Conservation (phyloP, 2,797 vertebrate genomes). For the Gymnoscopelus braueri region DNA sequence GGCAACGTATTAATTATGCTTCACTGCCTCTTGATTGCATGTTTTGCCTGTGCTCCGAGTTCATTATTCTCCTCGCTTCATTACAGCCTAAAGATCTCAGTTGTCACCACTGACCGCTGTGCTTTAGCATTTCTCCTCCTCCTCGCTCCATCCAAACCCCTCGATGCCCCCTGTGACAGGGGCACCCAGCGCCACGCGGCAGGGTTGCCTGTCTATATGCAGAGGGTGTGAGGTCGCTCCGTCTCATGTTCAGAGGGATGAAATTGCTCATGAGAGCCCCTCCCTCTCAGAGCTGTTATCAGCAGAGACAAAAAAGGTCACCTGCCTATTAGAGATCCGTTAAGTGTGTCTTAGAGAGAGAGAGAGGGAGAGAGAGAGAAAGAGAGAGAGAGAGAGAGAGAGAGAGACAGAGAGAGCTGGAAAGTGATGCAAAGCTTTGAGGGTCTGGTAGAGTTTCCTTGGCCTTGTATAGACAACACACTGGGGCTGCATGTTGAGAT, state of each 20-base stretch:
- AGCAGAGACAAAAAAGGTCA: conserved; percentile 52
- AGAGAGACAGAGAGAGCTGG: neutral
- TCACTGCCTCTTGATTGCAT: conserved; percentile 36
- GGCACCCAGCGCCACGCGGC: conserved; percentile 41
- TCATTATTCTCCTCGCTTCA: conserved; percentile 77
- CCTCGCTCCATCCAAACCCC: neutral
- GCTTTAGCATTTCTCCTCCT: conserved; percentile 36
- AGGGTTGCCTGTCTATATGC: conserved; percentile 22
- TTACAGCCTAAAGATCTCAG: conserved; percentile 76
- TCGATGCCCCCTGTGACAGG: conserved; percentile 31
- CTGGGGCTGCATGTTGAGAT: conserved; percentile 60
- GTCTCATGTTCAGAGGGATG: conserved; percentile 37
- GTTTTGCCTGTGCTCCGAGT: conserved; percentile 55
- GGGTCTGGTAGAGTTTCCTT: conserved; percentile 43
- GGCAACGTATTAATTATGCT: neutral
- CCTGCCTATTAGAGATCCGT: conserved; percentile 55
- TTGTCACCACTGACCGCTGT: conserved; percentile 63
- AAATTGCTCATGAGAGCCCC: conserved; percentile 34
- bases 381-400: neutral
- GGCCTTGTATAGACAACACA: conserved; percentile 43
- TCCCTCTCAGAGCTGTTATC: conserved; percentile 33
- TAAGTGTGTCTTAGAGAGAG: conserved; percentile 26
- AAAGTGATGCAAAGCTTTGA: conserved; percentile 33
- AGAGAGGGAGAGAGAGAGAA: conserved; percentile 23
- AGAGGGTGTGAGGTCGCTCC: neutral